Conservation (phyloP, 2,113 vertebrate genomes). For the Centrocercus urophasianus region DNA sequence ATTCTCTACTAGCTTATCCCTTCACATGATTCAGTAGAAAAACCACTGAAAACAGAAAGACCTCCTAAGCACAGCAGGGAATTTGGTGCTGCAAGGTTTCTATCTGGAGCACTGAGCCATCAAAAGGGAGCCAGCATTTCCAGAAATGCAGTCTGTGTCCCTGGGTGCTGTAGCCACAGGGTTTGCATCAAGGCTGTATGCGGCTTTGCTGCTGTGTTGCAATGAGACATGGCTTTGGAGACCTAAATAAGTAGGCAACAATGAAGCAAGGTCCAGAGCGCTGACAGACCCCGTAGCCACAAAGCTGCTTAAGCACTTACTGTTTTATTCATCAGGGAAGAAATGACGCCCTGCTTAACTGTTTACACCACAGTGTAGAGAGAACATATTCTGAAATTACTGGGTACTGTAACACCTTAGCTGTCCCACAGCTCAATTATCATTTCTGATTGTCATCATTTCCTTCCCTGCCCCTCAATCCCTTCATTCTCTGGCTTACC, state of each 20-base stretch:
- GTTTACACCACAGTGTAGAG: constrained; percentile 37
- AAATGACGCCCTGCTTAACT: constrained; percentile 55
- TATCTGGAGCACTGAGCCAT: neutral
- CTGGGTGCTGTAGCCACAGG: neutral
- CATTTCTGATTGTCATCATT: neutral
- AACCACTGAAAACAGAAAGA: neutral
- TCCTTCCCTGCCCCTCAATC: neutral
- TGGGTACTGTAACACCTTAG: neutral
- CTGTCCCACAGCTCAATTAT: neutral
- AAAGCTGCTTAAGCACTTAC: constrained; percentile 11
- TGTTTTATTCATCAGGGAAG: constrained; percentile 63
- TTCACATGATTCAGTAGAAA: neutral
- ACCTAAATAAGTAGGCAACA: neutral
- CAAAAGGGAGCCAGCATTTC: neutral
- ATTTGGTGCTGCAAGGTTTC: neutral
- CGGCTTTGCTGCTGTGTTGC: neutral
- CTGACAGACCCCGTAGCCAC: constrained; percentile 8
- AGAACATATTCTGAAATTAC: constrained; percentile 20
- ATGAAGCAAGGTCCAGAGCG: neutral
- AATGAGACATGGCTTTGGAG: neutral
- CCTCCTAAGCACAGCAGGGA: neutral
- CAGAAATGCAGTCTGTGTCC: neutral
- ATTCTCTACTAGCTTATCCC: neutral
- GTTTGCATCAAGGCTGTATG: neutral
- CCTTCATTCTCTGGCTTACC: neutral